Evolutionary conservation across 2,113 vertebrate genomes (phyloP).

Genomic region (Electrona antarctica): DNA sequence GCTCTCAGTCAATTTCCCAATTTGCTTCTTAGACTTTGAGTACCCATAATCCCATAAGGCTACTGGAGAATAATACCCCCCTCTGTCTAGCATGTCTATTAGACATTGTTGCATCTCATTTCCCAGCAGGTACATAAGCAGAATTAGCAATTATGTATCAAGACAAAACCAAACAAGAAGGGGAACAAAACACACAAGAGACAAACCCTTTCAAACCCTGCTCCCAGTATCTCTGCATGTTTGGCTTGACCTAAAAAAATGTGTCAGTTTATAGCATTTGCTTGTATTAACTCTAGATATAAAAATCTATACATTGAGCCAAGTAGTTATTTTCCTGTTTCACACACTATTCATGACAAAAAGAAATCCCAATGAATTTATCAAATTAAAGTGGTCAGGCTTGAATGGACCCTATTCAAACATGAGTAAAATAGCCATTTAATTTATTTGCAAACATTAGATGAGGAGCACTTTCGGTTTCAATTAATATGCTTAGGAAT

Average conservation of each 20-base stretch:
- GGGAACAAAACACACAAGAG: constrained; percentile 21
- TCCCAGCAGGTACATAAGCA: constrained; percentile 63
- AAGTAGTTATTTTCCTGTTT: constrained; percentile 21
- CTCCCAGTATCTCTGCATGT: constrained; percentile 34
- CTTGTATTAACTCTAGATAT: constrained; percentile 53
- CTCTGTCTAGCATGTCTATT: constrained; percentile 55
- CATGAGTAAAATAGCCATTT: constrained; percentile 19
- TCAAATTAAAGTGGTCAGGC: constrained; percentile 10
- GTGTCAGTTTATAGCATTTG: constrained; percentile 46
- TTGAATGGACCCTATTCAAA: constrained; percentile 11
- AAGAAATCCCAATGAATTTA: constrained; percentile 5
- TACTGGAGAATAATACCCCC: constrained; percentile 46
- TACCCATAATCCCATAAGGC: constrained; percentile 52
- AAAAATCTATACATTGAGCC: constrained; percentile 34
- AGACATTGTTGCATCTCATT: constrained; percentile 50
- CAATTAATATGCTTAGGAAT: constrained; percentile 24
- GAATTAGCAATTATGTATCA: constrained; percentile 54
- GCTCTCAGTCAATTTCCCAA: constrained; percentile 71
- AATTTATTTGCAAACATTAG: constrained; percentile 26
- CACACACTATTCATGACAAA: constrained; percentile 43
- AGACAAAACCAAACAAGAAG: constrained; percentile 37
- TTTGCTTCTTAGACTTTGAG: constrained; percentile 59
- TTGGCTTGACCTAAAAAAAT: constrained; percentile 63
- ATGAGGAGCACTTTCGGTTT: constrained; percentile 22
- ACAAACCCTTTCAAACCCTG: constrained; percentile 43